Conservation (phyloP, 2,888 invertebrate genomes). For the Amiota mariae region DNA sequence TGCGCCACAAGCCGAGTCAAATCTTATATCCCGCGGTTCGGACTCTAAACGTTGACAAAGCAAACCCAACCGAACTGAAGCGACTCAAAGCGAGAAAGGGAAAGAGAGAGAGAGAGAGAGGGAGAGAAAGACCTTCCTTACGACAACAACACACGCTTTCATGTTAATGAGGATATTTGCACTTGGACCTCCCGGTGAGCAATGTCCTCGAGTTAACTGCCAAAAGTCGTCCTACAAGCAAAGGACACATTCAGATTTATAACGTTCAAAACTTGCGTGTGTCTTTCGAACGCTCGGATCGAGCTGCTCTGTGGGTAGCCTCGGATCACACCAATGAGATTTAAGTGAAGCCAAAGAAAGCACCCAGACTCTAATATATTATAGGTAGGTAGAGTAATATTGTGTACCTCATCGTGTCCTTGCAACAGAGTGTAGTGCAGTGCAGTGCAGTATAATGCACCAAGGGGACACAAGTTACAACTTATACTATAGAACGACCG, state of each 20-base stretch:
- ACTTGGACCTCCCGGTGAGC: slow-evolving; percentile 43
- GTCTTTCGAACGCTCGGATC: slow-evolving; percentile 2
- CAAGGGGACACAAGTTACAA: slow-evolving; percentile 33
- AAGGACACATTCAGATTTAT: slow-evolving; percentile 18
- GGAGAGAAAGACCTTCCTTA: neutral
- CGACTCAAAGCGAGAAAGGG: neutral
- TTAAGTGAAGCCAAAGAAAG: neutral
- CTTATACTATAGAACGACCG: neutral
- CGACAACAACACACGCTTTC: slow-evolving; percentile 25
- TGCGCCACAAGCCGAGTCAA: too few relatives aligned
- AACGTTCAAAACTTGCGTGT: slow-evolving; percentile 11
- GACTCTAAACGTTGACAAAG: too few relatives aligned
- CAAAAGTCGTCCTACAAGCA: slow-evolving; percentile 41
- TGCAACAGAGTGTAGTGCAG: slow-evolving; percentile 23
- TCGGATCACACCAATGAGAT: neutral
- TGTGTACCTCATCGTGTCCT: slow-evolving; percentile 38
- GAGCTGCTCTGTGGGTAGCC: slow-evolving; percentile 20
- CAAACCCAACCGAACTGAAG: too few relatives aligned
- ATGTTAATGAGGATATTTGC: slow-evolving; percentile 52
- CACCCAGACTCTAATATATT: neutral
- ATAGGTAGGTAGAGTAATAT: slow-evolving; percentile 3
- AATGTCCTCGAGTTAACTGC: slow-evolving; percentile 55
- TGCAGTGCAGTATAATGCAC: slow-evolving; percentile 24
- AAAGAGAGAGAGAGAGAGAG: neutral
- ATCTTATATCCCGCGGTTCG: too few relatives aligned